Evolutionary conservation across 1,140 invertebrate genomes (phyloP), one percentile per base, ranked within the genome.

Genomic region (Formica selysi): DNA sequence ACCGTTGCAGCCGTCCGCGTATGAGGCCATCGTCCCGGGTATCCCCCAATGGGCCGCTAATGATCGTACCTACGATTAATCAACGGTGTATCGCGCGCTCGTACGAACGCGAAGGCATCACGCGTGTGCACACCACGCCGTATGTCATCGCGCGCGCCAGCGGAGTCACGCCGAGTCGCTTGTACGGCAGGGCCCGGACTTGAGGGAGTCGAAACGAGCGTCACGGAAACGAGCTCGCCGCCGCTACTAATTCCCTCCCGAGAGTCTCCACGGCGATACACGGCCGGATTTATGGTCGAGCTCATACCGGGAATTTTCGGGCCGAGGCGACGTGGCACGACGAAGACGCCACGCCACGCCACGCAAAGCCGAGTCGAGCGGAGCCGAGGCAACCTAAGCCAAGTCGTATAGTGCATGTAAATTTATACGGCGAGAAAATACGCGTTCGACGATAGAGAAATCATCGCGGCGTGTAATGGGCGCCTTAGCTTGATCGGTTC

Each of bases 51-150:
- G 91, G 85, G 87, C 85, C 85, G 87, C 91, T 92, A 93, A 93
- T 92, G 92, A 93, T 91, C 88, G 79, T 86, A 89, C 86, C 89
- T 90, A 90, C 89, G 88, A 93, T 93, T 93, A 93, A 93, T 93
- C 90, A 92, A 59, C 74, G 22, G 36, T 51, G 65, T 73, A 85
- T 89, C 79, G 67, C 64, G 19, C 61, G 44, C 54, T 32, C 74
- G n/a, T 32, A 32, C 41, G 26, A 48, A 8, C 29, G 29, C 48
- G 29, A 32, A 38, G 65, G 36, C 36, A 59, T 71, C 71, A 48
- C 44, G 44, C 41, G 67, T 59, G 38, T 32, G 29, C 36, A 64
- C 65, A 38, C 67, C 36, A 67, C 67, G 26, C 67, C 78, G 67
- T 81, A 71, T 81, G 78, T 81, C 78, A 81, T 81, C 78, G 67